Percentiles rank a stretch among this genome's conserved stretches.
Evolutionary conservation across 2,113 vertebrate genomes (phyloP).

Genomic region (Noctilio leporinus): DNA sequence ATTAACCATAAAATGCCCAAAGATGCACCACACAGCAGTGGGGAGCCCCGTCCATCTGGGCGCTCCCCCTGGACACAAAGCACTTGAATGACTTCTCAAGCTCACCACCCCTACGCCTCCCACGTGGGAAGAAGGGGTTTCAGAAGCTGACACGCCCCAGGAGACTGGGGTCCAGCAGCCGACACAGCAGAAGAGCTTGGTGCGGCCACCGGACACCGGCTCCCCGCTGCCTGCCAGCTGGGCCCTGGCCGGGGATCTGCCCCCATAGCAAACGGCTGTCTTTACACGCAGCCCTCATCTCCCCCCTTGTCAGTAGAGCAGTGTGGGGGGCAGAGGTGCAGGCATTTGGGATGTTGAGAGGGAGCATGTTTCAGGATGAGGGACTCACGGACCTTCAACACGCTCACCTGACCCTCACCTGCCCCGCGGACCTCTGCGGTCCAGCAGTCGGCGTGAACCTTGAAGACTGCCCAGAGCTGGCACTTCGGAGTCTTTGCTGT

Average conservation of each 20-base stretch:
- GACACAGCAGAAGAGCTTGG: background rate
- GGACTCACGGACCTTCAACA: background rate
- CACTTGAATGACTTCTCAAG: background rate
- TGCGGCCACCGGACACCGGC: background rate
- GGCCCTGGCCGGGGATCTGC: background rate
- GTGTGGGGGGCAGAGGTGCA: background rate
- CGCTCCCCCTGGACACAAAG: fast-evolving
- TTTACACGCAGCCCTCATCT: slow-evolving; percentile 35
- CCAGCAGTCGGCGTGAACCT: background rate
- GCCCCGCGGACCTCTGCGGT: background rate
- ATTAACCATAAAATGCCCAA: background rate
- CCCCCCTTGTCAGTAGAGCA: slow-evolving; percentile 45
- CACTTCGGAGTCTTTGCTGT: background rate
- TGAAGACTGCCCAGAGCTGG: background rate
- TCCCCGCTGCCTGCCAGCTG: background rate
- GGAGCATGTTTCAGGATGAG: background rate
- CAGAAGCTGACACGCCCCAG: too few species aligned
- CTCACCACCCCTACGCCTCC: fast-evolving
- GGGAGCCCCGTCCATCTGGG: background rate
- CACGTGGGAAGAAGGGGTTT: background rate
- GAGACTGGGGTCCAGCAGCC: background rate
- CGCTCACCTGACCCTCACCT: background rate
- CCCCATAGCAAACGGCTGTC: slow-evolving; percentile 20
- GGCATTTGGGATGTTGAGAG: background rate
- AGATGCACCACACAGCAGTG: background rate